Base-by-base conservation (phyloP, 2,888 invertebrate species). In the Apotomis betuletana region DNA sequence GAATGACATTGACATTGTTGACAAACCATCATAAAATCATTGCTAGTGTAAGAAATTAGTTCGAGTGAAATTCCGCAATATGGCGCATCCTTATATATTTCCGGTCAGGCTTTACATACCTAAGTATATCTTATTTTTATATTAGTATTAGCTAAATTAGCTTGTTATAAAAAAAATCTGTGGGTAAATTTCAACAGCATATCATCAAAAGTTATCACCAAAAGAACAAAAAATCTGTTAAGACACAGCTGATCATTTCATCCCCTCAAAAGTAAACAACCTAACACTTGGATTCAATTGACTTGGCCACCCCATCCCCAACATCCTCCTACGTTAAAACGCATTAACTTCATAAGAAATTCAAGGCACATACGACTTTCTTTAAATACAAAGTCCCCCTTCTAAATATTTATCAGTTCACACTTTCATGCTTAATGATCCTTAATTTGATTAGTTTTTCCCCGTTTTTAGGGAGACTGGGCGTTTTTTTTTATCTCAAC, bases 361-460 rank as follows among this genome's bases (percentile, higher is more conserved):
- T 51, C 5, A 12, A 8, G 44, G 3, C 36, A 36, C 8, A n/a
- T 62, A 61, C 46, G 52, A n/a, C 52, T 27, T 63, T 63, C 46
- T 62, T 52, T n/a, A 52, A 36, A 55, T 13, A 13, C 9, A 9
- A 9, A 4, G 5, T 36, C 27, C 13, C 63, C 44, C 41, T 44
- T 68, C 77, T 83, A 85, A 82, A 87, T 86, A 86, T 86, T 87
- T 86, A 87, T 87, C 79, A 80, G 76, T 74, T 70, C 68, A 60
- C 77, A 74, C 74, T 80, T 79, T 79, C 76, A 78, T 76, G 81
- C 75, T 74, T 81, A 83, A 82, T 83, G 86, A 82, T 79, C 78
- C 77, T 78, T 84, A 84, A 85, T 85, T 85, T 81, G 81, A 86
- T 85, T 86, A 80, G 79, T 76, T 76, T 75, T 70, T 65, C n/a